These are phyloP conservation scores for Ichneumoninae sp. DNA, from an alignment of 2,888 invertebrate genomes.

Conservation along the genomic window DNA sequence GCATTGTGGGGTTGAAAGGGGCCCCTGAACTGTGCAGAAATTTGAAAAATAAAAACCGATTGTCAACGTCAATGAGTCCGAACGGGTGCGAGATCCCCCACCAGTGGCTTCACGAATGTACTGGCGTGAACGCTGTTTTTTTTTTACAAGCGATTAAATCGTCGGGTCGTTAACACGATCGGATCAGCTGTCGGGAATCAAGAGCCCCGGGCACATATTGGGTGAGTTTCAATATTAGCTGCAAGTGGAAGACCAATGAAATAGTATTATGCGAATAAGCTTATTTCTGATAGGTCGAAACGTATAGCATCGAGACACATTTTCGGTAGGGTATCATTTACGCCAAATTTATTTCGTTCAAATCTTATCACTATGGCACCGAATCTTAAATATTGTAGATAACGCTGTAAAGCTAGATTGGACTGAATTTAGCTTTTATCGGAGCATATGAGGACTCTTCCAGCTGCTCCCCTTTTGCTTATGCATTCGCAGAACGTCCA, in stretches of 20 bases:
- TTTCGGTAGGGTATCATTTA: background rate
- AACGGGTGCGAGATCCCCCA: background rate
- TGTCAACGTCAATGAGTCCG: background rate
- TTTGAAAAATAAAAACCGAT: background rate
- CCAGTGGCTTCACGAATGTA: constrained; percentile 5
- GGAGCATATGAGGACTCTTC: constrained; percentile 86
- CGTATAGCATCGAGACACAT: background rate
- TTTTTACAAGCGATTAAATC: background rate
- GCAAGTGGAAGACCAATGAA: background rate
- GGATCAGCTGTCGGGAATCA: constrained; percentile 53
- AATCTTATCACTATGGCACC: too few species aligned
- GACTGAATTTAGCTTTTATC: constrained; percentile 74
- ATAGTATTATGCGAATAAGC: background rate
- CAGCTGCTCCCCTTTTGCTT: constrained; percentile 87
- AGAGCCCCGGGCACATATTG: background rate
- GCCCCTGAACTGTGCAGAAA: background rate
- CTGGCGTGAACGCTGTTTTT: constrained; percentile 5
- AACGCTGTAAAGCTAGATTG: too few species aligned
- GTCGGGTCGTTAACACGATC: constrained; percentile 27
- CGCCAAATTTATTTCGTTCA: too few species aligned
- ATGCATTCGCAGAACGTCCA: constrained; percentile 88
- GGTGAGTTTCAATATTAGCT: background rate
- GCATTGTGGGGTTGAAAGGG: background rate
- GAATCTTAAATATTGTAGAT: too few species aligned
- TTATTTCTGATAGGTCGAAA: background rate